phyloP scores from a whole-genome alignment of 2,797 vertebrate genomes.

The Melanitta fusca region DNA sequence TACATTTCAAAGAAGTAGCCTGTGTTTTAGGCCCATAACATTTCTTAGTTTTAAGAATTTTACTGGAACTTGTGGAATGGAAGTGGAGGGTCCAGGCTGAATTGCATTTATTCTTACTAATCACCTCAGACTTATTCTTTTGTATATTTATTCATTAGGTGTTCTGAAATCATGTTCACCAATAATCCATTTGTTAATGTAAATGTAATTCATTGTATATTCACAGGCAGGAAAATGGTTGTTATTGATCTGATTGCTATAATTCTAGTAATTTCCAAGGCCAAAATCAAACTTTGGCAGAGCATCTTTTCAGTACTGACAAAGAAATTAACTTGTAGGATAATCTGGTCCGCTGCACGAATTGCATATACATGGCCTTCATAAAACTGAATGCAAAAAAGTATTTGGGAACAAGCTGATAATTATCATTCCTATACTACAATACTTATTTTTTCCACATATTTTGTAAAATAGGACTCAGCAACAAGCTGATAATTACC shows the following conservation, averaged over 20 bases:
- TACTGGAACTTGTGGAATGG: neutral
- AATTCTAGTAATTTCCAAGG: neutral
- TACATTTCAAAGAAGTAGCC: slow-evolving; percentile 9
- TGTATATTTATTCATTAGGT: neutral
- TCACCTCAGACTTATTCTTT: neutral
- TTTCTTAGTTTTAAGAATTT: neutral
- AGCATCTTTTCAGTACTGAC: neutral
- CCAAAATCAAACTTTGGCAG: neutral
- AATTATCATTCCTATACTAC: neutral
- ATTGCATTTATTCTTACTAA: neutral
- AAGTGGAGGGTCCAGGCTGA: neutral
- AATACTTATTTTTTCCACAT: neutral
- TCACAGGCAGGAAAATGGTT: neutral
- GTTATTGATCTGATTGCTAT: neutral
- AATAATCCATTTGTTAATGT: neutral
- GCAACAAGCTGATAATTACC: neutral
- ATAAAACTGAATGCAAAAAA: neutral
- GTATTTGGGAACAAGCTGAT: neutral
- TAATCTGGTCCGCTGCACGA: neutral
- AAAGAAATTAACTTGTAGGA: neutral
- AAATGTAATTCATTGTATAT: neutral
- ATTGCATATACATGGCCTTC: neutral
- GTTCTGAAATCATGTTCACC: neutral
- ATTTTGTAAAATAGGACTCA: neutral
- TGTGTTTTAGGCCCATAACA: neutral